A percentile compares a stretch with the other conserved stretches of the same genome.
phyloP scores from a whole-genome alignment of 2,888 invertebrate species.

The Nebria brevicollis region DNA sequence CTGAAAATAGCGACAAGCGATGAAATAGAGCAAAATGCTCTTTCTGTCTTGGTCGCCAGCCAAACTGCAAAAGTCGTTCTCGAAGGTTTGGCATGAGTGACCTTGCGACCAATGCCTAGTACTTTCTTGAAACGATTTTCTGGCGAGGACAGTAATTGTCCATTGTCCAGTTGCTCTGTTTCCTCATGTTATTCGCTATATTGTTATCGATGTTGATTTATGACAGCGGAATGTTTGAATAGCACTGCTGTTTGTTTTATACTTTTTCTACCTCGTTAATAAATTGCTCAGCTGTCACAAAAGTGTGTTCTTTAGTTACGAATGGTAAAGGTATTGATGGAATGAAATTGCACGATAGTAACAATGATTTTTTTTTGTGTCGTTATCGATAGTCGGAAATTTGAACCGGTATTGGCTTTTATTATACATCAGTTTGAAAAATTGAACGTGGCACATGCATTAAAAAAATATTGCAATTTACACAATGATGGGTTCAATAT shows the following conservation, averaged over 20 bases:
- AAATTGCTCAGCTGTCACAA: slow-evolving; percentile 22
- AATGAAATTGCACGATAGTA: slow-evolving; percentile 7
- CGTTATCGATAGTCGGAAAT: neutral
- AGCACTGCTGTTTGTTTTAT: slow-evolving; percentile 2
- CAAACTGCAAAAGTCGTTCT: neutral
- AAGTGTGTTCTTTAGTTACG: slow-evolving; percentile 14
- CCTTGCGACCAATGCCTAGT: slow-evolving; percentile 14
- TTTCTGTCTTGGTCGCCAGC: neutral
- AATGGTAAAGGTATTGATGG: slow-evolving; percentile 13
- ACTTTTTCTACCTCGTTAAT: slow-evolving; percentile 14
- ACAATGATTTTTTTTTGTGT: neutral
- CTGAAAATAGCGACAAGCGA: neutral
- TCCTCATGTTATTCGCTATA: slow-evolving; percentile 19
- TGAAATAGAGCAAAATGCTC: neutral
- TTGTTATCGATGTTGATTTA: slow-evolving; percentile 29
- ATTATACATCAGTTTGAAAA: neutral
- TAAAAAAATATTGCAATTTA: neutral
- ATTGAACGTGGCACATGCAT: neutral
- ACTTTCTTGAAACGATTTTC: slow-evolving; percentile 15
- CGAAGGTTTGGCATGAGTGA: neutral
- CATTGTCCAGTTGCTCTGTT: slow-evolving; percentile 23
- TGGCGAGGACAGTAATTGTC: slow-evolving; percentile 24
- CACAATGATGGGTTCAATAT: too few relatives aligned
- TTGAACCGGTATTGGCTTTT: neutral
- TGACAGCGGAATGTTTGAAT: slow-evolving; percentile 22